A percentile compares a stretch with the other conserved stretches of the same genome.
Evolutionary conservation across 2,888 invertebrate genomes (phyloP).

Genomic region (Calephelis perditalis): DNA sequence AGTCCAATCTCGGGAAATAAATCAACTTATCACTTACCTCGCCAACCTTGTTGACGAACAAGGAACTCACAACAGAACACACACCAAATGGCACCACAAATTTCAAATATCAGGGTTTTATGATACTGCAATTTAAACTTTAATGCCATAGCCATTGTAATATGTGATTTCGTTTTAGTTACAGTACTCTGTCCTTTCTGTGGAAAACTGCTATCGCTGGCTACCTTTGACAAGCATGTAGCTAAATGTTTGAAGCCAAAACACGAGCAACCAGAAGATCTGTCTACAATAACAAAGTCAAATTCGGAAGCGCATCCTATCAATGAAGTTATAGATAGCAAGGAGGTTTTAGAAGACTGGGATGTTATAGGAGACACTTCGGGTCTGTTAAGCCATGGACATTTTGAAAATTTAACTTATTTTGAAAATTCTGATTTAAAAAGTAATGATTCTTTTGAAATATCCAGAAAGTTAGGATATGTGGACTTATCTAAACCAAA

Average conservation of each 20-base stretch:
- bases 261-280: conserved; percentile 19
- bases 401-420: background rate
- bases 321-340: background rate
- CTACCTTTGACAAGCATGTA: conserved; percentile 24
- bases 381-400: background rate
- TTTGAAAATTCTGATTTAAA: background rate
- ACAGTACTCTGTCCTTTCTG: conserved; percentile 27
- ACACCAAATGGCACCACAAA: too few relatives aligned
- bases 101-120: too few relatives aligned
- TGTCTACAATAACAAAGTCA: conserved; percentile 9
- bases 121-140: too few relatives aligned
- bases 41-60: too few relatives aligned
- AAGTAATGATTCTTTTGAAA: background rate
- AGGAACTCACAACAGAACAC: too few relatives aligned
- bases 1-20: too few relatives aligned
- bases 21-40: too few relatives aligned
- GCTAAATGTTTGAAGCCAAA: conserved; percentile 23
- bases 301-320: background rate
- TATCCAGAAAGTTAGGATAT: background rate
- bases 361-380: conserved; percentile 36
- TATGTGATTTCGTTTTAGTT: conserved; percentile 23
- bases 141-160: too few relatives aligned
- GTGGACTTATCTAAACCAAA: background rate
- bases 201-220: conserved; percentile 24
- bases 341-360: conserved; percentile 43